Evolutionary conservation across 2,113 vertebrate genomes (phyloP), one percentile per base, ranked within the genome.

Genomic region (Centropus unirufus): DNA sequence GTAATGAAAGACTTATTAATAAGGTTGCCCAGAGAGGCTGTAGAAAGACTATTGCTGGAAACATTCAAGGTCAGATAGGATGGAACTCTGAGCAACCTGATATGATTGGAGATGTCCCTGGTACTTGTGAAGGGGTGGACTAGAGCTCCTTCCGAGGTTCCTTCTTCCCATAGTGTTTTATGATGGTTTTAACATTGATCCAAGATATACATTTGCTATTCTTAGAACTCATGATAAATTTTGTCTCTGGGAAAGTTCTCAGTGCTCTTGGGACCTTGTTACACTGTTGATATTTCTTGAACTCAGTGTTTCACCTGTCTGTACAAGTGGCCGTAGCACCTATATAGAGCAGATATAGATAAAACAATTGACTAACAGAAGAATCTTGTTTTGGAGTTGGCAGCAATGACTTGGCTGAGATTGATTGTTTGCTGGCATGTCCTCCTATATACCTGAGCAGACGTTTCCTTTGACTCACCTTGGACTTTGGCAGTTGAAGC

Each of bases 381-480:
- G 20, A 69, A 66, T 39, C 21, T 79, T 78, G 59, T 5, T 77
- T 58, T 62, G 27, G 6, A 9, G 10, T 34, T 91, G 87, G 20
- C 69, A 91, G 63, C 7, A 64, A 17, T 30, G n/a, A 6, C 32
- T 73, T 91, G 46, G 30, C 39, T 80, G 62, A 67, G 44, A 16
- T 4, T 26, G 9, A 20, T 14, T 70, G 16, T 17, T 75, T 66
- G 2, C 59, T 93, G 83, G 7, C 42, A 51, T 26, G 2, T 46
- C 42, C 61, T 61, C 8, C 79, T 30, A 30, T 46, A 36, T 76
- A 91, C 84, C 89, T 69, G 82, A 88, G 32, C 14, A 76, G 36
- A 44, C 63, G 61, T 64, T 84, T 63, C 61, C 85, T 89, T 82
- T 61, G 67, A 76, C 51, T 95, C 80, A 90, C 94, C 93, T 96